Conservation (phyloP, 1,140 invertebrate genomes). For the Plutomurus gul region DNA sequence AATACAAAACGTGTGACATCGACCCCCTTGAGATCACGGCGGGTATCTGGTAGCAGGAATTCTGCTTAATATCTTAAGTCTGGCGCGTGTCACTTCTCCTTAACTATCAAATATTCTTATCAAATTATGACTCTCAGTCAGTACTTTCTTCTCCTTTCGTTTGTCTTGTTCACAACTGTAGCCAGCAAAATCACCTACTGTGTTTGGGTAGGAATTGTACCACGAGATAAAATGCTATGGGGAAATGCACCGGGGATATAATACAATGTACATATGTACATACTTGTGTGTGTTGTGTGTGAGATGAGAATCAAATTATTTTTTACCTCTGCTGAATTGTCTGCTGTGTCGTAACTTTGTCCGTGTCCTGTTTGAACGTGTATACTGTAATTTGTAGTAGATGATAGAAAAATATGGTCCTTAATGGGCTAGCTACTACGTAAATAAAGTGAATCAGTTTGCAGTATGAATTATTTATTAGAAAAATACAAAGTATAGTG, state of each 20-base stretch:
- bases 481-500: no score
- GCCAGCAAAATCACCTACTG: constrained; percentile 19
- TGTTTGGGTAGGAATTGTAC: constrained; percentile 3
- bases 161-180: constrained; percentile 2
- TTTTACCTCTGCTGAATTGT: no score
- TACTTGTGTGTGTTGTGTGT: no score
- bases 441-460: no score
- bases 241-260: not conserved
- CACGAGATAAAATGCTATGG: not conserved
- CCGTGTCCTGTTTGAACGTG: no score
- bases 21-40: constrained; percentile 49
- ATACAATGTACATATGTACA: no score
- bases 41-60: constrained; percentile 49
- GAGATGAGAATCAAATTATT: not conserved
- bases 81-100: constrained; percentile 43
- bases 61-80: constrained; percentile 49
- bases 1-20: constrained; percentile 45
- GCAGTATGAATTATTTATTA: no score
- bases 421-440: no score
- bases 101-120: constrained; percentile 48
- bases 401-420: no score
- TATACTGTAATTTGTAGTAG: no score
- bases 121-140: constrained; percentile 43
- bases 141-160: constrained; percentile 14
- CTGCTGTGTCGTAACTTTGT: no score